Base-by-base conservation (phyloP, 2,888 invertebrate species). In the Platycheirus rosarum region DNA sequence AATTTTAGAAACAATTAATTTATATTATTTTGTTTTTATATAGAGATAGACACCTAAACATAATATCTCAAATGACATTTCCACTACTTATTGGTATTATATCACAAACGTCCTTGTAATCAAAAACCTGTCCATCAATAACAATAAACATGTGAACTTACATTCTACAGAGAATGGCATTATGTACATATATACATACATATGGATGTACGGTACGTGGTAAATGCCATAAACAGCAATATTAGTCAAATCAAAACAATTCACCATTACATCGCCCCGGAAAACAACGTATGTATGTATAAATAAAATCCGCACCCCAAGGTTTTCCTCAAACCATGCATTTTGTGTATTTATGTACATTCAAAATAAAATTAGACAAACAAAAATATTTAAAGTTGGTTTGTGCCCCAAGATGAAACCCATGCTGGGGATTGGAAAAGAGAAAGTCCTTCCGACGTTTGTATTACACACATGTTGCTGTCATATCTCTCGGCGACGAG, bases 281-380 rank as follows among this genome's bases (percentile, higher is more conserved):
- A 49, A 65, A 48, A 48, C 44, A 18, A 48, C 46, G 18, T 48
- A 63, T 35, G 7, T 26, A 51, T 26, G 11, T 42, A 13, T 35
- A 55, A 48, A 40, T 9, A 32, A 55, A 48, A 40, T 9, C 23
- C 32, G 8, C 35, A 23, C 42, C 42, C 42, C 11, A 16, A 60
- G 26, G 57, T 20, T 7, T 35, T 3, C 6, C 7, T 0, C 32
- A 55, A 37, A 18, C 13, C 49, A 74, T 63, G 32, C 57, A 44
- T 57, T 44, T 51, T 44, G 29, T 29, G 13, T n/a, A 13, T 32
- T 7, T 32, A 13, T 40, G 13, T 13, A 32, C 60, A 44, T 32
- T 63, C 44, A 69, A 57, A 75, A 73, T 57, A 49, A 66, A 73
- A 68, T 74, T 79, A 63, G 53, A 37, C 60, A 68, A 78, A 78